These are phyloP conservation scores for Hipparchia sbordonii DNA, from an alignment of 2,888 invertebrate genomes.

Conservation along the genomic window DNA sequence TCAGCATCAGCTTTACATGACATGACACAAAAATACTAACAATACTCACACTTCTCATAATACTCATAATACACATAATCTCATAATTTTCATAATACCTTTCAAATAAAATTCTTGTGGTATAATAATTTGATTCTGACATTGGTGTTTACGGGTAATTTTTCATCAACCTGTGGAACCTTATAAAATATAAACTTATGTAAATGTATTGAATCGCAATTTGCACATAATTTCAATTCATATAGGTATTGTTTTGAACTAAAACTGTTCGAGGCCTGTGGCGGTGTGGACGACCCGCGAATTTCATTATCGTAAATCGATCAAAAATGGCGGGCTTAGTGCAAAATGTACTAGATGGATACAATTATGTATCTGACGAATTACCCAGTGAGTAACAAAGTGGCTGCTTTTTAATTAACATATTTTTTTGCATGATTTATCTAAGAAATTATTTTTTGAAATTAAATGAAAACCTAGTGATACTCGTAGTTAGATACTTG, in stretches of 20 bases:
- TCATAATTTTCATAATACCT: too few species aligned
- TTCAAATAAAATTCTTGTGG: too few species aligned
- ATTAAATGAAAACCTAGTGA: too few species aligned
- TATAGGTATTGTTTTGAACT: not conserved
- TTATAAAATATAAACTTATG: not conserved
- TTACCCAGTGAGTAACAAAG: not conserved
- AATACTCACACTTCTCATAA: too few species aligned
- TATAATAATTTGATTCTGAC: too few species aligned
- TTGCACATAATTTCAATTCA: slow-evolving; percentile 12
- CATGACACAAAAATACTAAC: too few species aligned
- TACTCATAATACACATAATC: too few species aligned
- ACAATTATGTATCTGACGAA: slow-evolving; percentile 8
- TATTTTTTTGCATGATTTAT: not conserved
- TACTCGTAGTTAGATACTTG: too few species aligned
- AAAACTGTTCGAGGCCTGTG: not conserved
- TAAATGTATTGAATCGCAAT: not conserved
- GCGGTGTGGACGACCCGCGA: slow-evolving; percentile 12
- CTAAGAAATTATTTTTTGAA: too few species aligned
- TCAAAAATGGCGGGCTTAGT: slow-evolving; percentile 8
- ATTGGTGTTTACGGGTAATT: not conserved
- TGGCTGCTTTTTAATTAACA: not conserved
- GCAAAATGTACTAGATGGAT: not conserved
- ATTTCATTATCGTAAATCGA: not conserved
- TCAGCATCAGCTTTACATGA: too few species aligned
- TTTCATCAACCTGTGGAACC: not conserved